Evolutionary conservation across 2,888 invertebrate species (phyloP), one percentile per base, ranked within the genome.

Genomic region (Furcula furcula): DNA sequence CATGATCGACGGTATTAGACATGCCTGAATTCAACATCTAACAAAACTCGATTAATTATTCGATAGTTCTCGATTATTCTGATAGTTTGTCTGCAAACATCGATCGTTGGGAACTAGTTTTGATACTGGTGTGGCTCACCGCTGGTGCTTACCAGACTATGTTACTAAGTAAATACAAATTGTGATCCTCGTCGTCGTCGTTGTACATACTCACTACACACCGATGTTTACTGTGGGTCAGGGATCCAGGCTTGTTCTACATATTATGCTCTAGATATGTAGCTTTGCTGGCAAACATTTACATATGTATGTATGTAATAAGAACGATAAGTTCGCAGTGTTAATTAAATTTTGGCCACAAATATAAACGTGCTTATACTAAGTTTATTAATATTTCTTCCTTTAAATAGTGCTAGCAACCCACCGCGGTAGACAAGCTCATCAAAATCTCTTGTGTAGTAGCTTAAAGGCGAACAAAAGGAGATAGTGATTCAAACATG

Each of bases 161-260:
- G 48, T 55, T 49, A 52, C 57, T 43, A 52, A 60, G 69, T 62
- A 66, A 66, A 65, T 61, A 70, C 51, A 18, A 39, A 41, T 40
- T 55, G 46, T 54, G 57, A 54, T 60, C 59, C 56, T 60, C 52
- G 53, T 34, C 38, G 57, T 60, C 52, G 53, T 34, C 38, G 26
- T 30, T 12, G 36, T 33, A 46, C 37, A 42, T 38, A 45, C 29
- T 25, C 15, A 22, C 25, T 34, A 16, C 34, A 27, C 22, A 22
- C 18, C 14, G 33, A 15, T 31, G 11, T 29, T 35, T 40, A 34
- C 46, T 34, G 23, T 23, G 25, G 19, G 31, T 30, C 29, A 45
- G 51, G 36, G 28, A 22, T 30, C 22, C 34, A 31, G 26, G 12
- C 7, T 23, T 13, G 23, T 12, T 10, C 12, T 12, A 23, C 12